These are phyloP conservation scores for Halcyon chelicuti DNA, from an alignment of 2,797 vertebrate species.

Conservation along the genomic window DNA sequence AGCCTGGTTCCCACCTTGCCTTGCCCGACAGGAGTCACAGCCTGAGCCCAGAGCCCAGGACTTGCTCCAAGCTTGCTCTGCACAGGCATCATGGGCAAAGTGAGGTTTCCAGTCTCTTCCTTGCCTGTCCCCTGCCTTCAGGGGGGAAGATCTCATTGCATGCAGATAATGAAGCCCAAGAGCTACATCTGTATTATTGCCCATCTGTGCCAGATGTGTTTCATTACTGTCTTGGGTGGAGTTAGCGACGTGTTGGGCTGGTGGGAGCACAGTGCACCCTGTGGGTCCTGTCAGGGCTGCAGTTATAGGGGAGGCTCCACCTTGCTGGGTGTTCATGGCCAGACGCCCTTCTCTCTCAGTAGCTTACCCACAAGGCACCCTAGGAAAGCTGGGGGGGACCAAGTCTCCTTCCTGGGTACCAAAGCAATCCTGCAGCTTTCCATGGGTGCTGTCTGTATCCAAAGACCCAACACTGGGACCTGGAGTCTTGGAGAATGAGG, in stretches of 20 bases:
- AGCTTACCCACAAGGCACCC: not conserved
- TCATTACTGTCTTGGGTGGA: not conserved
- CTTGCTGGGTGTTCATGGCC: not conserved
- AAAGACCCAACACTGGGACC: not conserved
- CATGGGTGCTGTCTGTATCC: not conserved
- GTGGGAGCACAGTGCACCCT: not conserved
- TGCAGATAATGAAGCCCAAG: not conserved
- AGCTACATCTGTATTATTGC: not conserved
- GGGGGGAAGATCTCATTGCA: fast-evolving
- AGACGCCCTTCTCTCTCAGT: not conserved
- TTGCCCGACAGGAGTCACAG: not conserved
- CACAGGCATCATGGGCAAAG: fast-evolving
- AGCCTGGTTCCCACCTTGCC: not conserved
- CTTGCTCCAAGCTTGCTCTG: not conserved
- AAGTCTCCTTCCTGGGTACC: not conserved
- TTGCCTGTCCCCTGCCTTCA: not conserved
- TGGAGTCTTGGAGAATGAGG: not conserved
- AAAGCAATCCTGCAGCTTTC: not conserved
- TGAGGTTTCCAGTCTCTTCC: not conserved
- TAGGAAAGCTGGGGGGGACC: not conserved
- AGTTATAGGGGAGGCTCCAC: not conserved
- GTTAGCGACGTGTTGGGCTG: not conserved
- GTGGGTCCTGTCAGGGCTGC: not conserved
- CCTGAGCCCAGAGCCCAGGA: too few species aligned
- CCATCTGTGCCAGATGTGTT: not conserved